Evolutionary conservation across 2,888 invertebrate species (phyloP).

Genomic region (Ochlodes sylvanus): DNA sequence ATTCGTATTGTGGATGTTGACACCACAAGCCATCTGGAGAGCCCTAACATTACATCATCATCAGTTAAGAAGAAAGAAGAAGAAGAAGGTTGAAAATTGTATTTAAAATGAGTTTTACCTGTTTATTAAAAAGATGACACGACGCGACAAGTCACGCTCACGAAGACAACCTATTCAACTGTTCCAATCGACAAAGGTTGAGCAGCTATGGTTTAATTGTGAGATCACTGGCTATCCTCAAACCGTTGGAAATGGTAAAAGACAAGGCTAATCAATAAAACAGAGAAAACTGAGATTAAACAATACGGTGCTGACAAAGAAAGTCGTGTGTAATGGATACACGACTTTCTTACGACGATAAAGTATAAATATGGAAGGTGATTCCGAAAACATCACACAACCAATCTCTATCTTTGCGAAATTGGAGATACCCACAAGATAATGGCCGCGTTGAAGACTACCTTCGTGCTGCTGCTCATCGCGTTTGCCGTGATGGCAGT

Average conservation of each 20-base stretch:
- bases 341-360: no score
- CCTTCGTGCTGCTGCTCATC: background rate
- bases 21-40: no score
- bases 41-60: no score
- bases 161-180: no score
- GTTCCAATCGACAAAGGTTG: no score
- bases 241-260: background rate
- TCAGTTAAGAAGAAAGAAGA: no score
- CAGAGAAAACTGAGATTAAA: background rate
- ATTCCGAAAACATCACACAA: slow-evolving; percentile 2
- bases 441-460: background rate
- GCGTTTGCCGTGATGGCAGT: background rate
- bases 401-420: background rate
- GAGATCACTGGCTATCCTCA: background rate
- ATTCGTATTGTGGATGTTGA: no score
- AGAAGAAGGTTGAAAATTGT: no score
- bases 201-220: background rate
- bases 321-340: background rate
- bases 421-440: background rate
- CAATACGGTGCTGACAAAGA: background rate
- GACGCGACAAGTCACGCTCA: no score
- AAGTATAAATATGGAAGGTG: background rate
- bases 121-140: no score
- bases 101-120: no score
- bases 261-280: background rate